A percentile compares a stretch with the other conserved stretches of the same genome.
Conservation (phyloP, 1,140 invertebrate species). For the Drosophila grimshawi region DNA sequence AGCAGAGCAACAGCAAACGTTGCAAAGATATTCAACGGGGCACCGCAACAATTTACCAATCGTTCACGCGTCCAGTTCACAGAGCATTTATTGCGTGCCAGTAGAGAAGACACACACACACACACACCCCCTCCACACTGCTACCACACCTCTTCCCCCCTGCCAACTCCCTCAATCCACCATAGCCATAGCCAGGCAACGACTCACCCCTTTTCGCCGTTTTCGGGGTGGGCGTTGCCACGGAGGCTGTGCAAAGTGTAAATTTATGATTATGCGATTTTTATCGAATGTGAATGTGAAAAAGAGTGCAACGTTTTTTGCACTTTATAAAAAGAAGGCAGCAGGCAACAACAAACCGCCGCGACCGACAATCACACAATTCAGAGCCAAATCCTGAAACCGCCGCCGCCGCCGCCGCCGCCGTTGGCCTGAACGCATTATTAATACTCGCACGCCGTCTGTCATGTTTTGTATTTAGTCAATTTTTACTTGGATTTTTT, state of each 20-base stretch:
- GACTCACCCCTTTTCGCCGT: slow-evolving; percentile 43
- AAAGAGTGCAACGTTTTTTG: slow-evolving; percentile 81
- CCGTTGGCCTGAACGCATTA: slow-evolving; percentile 71
- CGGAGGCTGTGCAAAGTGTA: slow-evolving; percentile 84
- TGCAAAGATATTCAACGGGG: slow-evolving; percentile 18
- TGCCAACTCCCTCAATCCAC: neutral
- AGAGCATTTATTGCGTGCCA: slow-evolving; percentile 59
- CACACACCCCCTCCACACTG: slow-evolving; percentile 1
- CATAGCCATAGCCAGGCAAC: neutral
- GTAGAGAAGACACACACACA: neutral
- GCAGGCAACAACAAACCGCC: neutral
- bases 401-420: neutral
- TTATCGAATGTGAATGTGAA: slow-evolving; percentile 82
- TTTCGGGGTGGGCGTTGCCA: slow-evolving; percentile 74
- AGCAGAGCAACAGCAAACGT: slow-evolving; percentile 5
- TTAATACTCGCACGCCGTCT: slow-evolving; percentile 83
- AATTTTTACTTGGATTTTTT: slow-evolving; percentile 64
- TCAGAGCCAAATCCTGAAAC: slow-evolving; percentile 3
- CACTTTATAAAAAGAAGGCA: slow-evolving; percentile 74
- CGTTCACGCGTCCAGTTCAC: slow-evolving; percentile 78
- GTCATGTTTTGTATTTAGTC: slow-evolving; percentile 84
- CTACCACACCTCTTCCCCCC: slow-evolving; percentile 24
- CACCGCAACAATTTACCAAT: slow-evolving; percentile 80
- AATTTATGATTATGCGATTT: slow-evolving; percentile 84
- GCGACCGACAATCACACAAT: slow-evolving; percentile 18